Base-by-base conservation (phyloP, 1,140 invertebrate genomes). In the Zeugodacus cucurbitae region DNA sequence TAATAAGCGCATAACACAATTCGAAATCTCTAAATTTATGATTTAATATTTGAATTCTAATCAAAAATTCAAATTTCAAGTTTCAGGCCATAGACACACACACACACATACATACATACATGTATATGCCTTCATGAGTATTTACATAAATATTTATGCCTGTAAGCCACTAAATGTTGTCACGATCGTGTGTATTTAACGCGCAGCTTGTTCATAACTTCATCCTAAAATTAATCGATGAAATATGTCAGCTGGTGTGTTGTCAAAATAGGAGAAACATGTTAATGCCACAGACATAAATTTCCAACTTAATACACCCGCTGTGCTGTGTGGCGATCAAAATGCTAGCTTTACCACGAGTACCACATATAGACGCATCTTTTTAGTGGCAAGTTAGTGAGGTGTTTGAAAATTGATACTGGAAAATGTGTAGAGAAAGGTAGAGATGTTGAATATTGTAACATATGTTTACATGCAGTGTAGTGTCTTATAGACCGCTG, bases 201-300 rank as follows among this genome's bases (percentile, higher is more conserved):
- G 82, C 44, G 82, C 82, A 59, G 82, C 44, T 54, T 57, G 78
- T 57, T 74, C 67, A 74, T 74, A 74, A 74, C 67, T 74, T 74
- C 34, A 74, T 37, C 67, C 67, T 20, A 14, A 74, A 74, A 59
- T 86, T 86, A 86, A 86, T 86, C 82, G 82, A 57, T 86, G 82
- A 86, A 86, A 86, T 86, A 86, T 86, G 82, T 86, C 82, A 86
- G 82, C 44, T 86, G 48, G 26, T 54, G 22, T 32, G 82, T 54
- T 86, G 82, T 86, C 82, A 86, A 86, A 86, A 86, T 86, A 86
- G 82, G 22, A 59, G 48, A 86, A 86, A 57, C 82, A 86, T 86
- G 82, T 37, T 86, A 54, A 86, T 86, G 57, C 34, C 22, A 62
- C 58, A 26, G n/a, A 41, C 70, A 86, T 86, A 86, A 86, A 86